phyloP scores from a whole-genome alignment of 2,888 invertebrate genomes.

The Drosophila affinis region DNA sequence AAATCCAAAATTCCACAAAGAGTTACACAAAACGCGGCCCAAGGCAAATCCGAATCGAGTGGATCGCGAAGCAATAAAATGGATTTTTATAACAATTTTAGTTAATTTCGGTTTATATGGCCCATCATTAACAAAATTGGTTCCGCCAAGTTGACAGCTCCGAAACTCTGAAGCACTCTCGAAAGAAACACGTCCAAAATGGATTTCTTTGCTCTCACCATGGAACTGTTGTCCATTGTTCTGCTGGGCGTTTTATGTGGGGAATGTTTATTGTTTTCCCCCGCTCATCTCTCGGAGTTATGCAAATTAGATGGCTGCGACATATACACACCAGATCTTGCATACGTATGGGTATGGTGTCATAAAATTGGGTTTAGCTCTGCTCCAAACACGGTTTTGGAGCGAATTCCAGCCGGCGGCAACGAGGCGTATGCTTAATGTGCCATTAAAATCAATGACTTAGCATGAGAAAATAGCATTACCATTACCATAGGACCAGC shows the following conservation, averaged over 20 bases:
- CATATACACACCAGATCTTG: background rate
- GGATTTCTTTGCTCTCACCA: constrained; percentile 35
- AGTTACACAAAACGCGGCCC: constrained; percentile 40
- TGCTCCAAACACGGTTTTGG: constrained; percentile 13
- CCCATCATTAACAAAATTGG: constrained; percentile 74
- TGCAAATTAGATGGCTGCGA: constrained; percentile 39
- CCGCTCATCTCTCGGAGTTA: constrained; percentile 21
- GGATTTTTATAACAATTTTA: constrained; percentile 70
- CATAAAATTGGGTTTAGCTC: constrained; percentile 28
- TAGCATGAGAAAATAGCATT: constrained; percentile 57
- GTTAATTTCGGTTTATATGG: constrained; percentile 71
- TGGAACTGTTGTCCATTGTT: constrained; percentile 49
- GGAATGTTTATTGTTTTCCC: constrained; percentile 47
- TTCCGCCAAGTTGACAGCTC: constrained; percentile 74
- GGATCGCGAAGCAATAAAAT: constrained; percentile 56
- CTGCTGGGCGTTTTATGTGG: constrained; percentile 47
- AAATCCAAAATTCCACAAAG: constrained; percentile 35
- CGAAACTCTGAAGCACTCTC: background rate
- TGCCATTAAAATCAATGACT: constrained; percentile 72
- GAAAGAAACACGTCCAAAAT: constrained; percentile 46
- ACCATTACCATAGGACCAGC: constrained; percentile 34
- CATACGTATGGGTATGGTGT: constrained; percentile 3
- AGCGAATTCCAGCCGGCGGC: constrained; percentile 51
- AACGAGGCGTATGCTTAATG: constrained; percentile 78
- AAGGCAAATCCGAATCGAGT: constrained; percentile 23